Conservation (phyloP, 2,888 invertebrate genomes). For the Plebejus anna region DNA sequence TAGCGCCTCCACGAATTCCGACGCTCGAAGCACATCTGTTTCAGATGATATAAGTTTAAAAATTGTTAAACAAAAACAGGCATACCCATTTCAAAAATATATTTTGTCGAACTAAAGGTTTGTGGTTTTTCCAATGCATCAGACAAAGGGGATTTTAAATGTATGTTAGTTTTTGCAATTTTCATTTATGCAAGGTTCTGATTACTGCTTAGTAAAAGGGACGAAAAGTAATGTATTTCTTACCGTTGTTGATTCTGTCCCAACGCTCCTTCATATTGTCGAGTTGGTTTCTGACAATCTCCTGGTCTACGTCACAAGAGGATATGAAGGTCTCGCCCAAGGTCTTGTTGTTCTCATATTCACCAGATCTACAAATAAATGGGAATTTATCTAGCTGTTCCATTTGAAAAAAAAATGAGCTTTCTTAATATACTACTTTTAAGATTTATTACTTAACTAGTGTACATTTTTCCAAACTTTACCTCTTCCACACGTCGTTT, state of each 20-base stretch:
- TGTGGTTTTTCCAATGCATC: no score
- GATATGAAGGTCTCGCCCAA: conserved; percentile 93
- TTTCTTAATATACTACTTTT: background rate
- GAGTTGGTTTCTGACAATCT: conserved; percentile 90
- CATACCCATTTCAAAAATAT: no score
- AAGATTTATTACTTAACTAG: no score
- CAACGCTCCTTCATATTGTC: conserved; percentile 91
- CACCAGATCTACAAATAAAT: conserved; percentile 83
- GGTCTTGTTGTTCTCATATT: conserved; percentile 92
- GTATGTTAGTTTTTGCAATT: no score
- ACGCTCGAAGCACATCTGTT: conserved; percentile 84
- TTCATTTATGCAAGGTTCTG: no score
- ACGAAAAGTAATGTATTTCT: conserved; percentile 24
- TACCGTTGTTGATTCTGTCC: conserved; percentile 93
- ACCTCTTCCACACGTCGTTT: conserved; percentile 94
- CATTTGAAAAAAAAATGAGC: background rate
- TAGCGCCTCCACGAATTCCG: conserved; percentile 90
- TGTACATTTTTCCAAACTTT: conserved; percentile 14
- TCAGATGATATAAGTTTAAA: conserved; percentile 27
- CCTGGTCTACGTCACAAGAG: conserved; percentile 94
- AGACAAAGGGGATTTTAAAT: no score
- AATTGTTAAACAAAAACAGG: background rate
- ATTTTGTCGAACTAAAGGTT: no score
- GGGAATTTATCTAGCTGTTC: background rate
- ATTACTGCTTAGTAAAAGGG: no score